Evolutionary conservation across 2,113 vertebrate species (phyloP), one percentile per base, ranked within the genome.

Genomic region (Coreoperca whiteheadi): DNA sequence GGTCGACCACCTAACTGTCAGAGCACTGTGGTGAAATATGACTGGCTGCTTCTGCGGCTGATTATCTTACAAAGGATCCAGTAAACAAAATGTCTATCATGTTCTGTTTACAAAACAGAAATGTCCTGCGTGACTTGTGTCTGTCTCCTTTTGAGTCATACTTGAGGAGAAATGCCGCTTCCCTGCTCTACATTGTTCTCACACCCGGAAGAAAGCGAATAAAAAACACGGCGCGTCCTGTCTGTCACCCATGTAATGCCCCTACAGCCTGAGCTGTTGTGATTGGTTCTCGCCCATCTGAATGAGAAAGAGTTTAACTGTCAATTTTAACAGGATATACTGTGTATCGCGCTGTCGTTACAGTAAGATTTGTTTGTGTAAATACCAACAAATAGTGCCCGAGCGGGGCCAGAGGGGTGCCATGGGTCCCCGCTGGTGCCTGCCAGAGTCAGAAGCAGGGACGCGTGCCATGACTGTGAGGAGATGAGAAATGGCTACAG

Each of bases 81-180:
- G 23, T 67, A 56, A 67, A 70, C 71, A 64, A 66, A 78, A 80
- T 69, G 48, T 84, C 72, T 20, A 25, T 53, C 34, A 1, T 11
- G 50, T 34, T 72, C 76, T 77, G 89, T 93, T 89, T 82, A 84
- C 87, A 79, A 64, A 91, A 91, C 88, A 89, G 0, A 50, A n/a
- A 53, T 37, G 8, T 37, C 79, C 57, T 14, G 57, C 57, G 28
- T 75, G 78, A 61, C 82, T 64, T 66, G 63, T 25, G 73, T 60
- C 66, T 64, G 50, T 72, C 59, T 66, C 75, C 18, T 56, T 69
- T 46, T 71, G 64, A 77, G 39, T 87, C 71, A 61, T 8, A 39
- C 67, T 59, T 28, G 11, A 23, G 20, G 46, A 65, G 68, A 81
- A 34, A 46, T n/a, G 21, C 57, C 72, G 53, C 41, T 4, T 69